These are phyloP conservation scores for Microcebus lehilahytsara DNA, from an alignment of 2,113 vertebrate genomes.

Conservation along the genomic window DNA sequence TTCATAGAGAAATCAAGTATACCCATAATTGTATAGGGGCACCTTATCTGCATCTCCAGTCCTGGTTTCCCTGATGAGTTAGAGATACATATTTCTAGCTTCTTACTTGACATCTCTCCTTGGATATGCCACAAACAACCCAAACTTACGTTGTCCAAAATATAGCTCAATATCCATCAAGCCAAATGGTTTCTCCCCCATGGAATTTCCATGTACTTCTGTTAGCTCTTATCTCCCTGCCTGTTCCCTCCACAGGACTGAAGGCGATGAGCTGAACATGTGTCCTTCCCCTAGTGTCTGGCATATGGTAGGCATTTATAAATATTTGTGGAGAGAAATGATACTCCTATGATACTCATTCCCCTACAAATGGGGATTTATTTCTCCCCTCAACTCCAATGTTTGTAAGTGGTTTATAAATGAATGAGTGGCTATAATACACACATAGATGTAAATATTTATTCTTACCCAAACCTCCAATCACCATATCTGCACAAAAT, in stretches of 20 bases:
- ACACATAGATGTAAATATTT: neutral
- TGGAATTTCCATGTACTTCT: constrained; percentile 13
- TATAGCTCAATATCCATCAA: neutral
- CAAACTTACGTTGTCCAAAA: neutral
- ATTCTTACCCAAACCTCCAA: neutral
- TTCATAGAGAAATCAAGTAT: neutral
- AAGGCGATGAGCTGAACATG: neutral
- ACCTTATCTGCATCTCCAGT: neutral
- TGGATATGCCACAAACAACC: neutral
- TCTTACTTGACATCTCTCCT: neutral
- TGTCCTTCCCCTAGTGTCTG: constrained; percentile 23
- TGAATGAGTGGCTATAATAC: neutral
- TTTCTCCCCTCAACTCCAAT: neutral
- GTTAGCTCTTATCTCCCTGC: constrained; percentile 41
- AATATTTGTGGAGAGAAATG: constrained; percentile 31
- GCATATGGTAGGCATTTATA: constrained; percentile 23
- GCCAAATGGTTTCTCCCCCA: neutral
- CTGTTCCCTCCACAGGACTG: constrained; percentile 1
- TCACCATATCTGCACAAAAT: rapidly evolving
- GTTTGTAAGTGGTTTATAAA: constrained; percentile 24
- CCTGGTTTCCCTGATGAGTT: neutral
- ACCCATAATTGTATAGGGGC: neutral
- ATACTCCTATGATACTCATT: neutral
- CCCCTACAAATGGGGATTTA: neutral
- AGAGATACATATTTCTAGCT: neutral